Base-by-base conservation (phyloP, 30 jellyfish, hydroid and myxozoan genomes). In the Hydractinia echinata region DNA sequence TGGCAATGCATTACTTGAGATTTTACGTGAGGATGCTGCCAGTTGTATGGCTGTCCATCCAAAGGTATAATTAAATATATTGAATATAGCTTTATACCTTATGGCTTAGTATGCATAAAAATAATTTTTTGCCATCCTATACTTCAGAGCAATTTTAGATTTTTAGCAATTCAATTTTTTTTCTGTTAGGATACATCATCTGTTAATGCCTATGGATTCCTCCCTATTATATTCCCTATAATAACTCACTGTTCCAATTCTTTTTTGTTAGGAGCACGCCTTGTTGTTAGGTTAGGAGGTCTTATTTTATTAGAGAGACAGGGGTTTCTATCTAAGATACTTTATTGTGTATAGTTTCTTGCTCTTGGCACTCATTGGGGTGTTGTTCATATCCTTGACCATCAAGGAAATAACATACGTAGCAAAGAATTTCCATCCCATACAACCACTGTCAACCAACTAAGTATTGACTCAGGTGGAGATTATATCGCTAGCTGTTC, bases 311-410 rank as follows among this genome's bases (percentile, higher is more conserved):
- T 60, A 60, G 70, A 13, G 70, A n/a, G n/a, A n/a, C n/a, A n/a
- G 19, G 19, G 19, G 1, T 16, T 60, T 60, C n/a, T 60, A 13
- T 13, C 19, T 68, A 68, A 0, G 15, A 15, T 1, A 30, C 73
- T 30, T 72, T 72, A 19, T 80, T 39, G 3, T 68, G 20, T 64
- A n/a, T n/a, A 92, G 85, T 92, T 92, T 60, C 67, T 92, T 72
- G 96, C 98, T 20, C 95, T 92, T 53, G 98, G 98, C 8, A 92
- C 98, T 10, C 98, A 92, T 53, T 86, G 87, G 89, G 98, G 98
- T 44, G 98, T 92, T 39, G 98, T 92, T 51, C 95, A 92, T 78
- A 90, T 92, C 44, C 71, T 92, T 72, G 98, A 92, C 81, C 98
- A 92, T 64, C 96, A 86, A 72, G 98, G 98, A 9, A 92, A 92